Conservation (phyloP, 1,140 invertebrate species). For the Cyclargus thomasi region DNA sequence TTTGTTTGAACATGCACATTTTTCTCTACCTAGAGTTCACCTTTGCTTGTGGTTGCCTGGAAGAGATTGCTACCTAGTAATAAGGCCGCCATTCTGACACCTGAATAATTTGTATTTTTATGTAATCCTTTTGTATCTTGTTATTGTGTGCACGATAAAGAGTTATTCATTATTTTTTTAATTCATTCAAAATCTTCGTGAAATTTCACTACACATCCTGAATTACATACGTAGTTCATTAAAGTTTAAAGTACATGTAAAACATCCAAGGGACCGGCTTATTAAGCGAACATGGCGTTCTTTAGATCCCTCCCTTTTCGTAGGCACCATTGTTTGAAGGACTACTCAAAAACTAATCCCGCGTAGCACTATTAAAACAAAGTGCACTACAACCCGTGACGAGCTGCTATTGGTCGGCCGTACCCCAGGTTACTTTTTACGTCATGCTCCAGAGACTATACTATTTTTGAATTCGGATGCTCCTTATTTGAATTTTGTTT, state of each 20-base stretch:
- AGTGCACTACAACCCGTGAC: slow-evolving; percentile 49
- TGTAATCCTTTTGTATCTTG: no score
- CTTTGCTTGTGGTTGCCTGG: no score
- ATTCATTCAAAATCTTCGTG: no score
- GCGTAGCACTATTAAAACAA: slow-evolving; percentile 63
- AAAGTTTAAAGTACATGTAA: slow-evolving; percentile 22
- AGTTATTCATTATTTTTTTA: no score
- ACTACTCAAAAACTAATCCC: slow-evolving; percentile 63
- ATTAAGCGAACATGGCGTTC: slow-evolving; percentile 17
- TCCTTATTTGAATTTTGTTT: background rate
- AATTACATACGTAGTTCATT: slow-evolving; percentile 19
- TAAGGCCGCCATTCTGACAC: no score
- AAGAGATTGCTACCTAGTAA: no score
- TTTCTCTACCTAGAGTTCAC: no score
- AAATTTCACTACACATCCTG: background rate
- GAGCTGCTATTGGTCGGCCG: slow-evolving; percentile 51
- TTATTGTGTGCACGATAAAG: no score
- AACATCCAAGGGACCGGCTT: slow-evolving; percentile 6
- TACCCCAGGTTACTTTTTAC: slow-evolving; percentile 30
- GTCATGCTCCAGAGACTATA: background rate
- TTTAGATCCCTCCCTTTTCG: slow-evolving; percentile 20
- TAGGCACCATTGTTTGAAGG: slow-evolving; percentile 33
- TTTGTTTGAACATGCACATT: no score
- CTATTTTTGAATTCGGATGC: background rate
- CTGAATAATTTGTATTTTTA: no score